These are phyloP conservation scores for Ctenoplectra terminalis DNA, from an alignment of 1,140 invertebrate genomes.

Conservation along the genomic window DNA sequence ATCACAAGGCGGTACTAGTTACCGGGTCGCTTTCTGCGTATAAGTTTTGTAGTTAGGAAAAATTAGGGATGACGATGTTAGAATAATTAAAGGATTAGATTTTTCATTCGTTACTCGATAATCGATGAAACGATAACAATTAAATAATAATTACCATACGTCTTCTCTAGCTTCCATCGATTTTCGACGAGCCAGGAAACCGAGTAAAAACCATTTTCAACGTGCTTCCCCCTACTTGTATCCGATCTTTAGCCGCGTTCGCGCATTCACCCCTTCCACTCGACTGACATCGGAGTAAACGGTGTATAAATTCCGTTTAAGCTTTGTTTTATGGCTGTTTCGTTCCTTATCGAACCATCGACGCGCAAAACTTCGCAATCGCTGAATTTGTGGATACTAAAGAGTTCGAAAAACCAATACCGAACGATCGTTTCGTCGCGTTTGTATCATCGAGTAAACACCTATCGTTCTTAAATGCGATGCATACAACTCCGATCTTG, in stretches of 20 bases:
- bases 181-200: too few species aligned
- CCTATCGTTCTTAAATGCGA: not conserved
- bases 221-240: not conserved
- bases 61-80: too few species aligned
- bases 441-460: not conserved
- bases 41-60: not conserved
- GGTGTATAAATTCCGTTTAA: not conserved
- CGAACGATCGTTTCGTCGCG: not conserved
- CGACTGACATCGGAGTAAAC: not conserved
- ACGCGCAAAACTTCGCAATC: not conserved
- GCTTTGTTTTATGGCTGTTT: not conserved
- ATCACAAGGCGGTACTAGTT: not conserved
- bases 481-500: not conserved
- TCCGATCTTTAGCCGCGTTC: not conserved
- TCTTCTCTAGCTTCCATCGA: too few species aligned
- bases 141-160: too few species aligned
- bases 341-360: not conserved
- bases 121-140: too few species aligned
- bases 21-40: not conserved
- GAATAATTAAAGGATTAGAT: not conserved
- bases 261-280: not conserved
- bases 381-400: not conserved
- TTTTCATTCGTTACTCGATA: not conserved
- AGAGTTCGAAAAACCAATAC: not conserved
- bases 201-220: fast-evolving